Conservation (phyloP, 2,888 invertebrate species). For the Cyaniris semiargus region DNA sequence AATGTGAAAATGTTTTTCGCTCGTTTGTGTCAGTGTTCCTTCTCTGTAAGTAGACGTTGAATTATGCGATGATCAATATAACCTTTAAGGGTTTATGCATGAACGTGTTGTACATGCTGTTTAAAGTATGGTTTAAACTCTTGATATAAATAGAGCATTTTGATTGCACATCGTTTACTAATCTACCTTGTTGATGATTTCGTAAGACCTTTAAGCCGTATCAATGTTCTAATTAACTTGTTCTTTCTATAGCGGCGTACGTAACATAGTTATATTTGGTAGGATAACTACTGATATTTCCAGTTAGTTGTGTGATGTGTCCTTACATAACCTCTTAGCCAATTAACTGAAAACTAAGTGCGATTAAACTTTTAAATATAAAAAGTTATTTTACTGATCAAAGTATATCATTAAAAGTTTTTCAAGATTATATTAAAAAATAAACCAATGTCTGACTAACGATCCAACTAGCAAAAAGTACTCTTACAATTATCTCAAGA, state of each 20-base stretch:
- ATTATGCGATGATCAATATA: neutral
- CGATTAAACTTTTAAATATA: neutral
- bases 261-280: neutral
- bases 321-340: neutral
- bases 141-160: neutral
- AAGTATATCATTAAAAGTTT: neutral
- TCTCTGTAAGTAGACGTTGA: constrained; percentile 14
- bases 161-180: neutral
- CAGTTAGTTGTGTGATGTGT: neutral
- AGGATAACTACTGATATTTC: neutral
- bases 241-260: neutral
- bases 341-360: constrained; percentile 3
- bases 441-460: constrained; percentile 3
- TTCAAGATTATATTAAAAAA: neutral
- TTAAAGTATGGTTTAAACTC: neutral
- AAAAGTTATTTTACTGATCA: neutral
- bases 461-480: no score
- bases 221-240: neutral
- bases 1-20: neutral
- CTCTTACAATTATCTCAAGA: no score
- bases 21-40: neutral
- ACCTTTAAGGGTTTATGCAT: neutral
- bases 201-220: neutral
- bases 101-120: neutral
- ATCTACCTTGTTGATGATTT: neutral